These are phyloP conservation scores for Drosophila bocqueti DNA, from an alignment of 1,140 invertebrate species.

Conservation along the genomic window DNA sequence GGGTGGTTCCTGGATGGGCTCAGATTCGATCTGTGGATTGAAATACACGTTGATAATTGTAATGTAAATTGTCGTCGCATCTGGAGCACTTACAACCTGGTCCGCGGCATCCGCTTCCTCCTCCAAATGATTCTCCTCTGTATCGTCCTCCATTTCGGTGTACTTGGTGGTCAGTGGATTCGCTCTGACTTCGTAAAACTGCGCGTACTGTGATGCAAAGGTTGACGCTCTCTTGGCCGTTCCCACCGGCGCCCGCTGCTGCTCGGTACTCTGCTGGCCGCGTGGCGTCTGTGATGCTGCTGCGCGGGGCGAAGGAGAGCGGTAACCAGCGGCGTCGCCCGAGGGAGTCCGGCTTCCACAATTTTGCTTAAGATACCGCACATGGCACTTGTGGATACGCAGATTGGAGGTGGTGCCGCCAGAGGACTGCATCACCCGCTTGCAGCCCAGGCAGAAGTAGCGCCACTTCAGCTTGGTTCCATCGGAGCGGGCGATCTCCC, in stretches of 20 bases:
- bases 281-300: background rate
- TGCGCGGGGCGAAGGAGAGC: background rate
- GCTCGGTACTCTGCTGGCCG: background rate
- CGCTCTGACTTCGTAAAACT: constrained; percentile 16
- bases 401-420: constrained; percentile 70
- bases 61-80: background rate
- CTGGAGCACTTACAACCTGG: background rate
- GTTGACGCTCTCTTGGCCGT: background rate
- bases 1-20: background rate
- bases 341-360: background rate
- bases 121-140: constrained; percentile 14
- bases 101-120: constrained; percentile 9
- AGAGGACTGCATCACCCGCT: constrained; percentile 70
- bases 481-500: constrained; percentile 61
- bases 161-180: background rate
- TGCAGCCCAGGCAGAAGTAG: constrained; percentile 64
- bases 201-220: constrained; percentile 21
- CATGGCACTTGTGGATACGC: constrained; percentile 70
- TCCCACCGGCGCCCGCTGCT: too few relatives aligned
- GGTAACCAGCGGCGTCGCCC: background rate
- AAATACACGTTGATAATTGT: too few relatives aligned
- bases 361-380: constrained; percentile 55
- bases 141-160: constrained; percentile 27
- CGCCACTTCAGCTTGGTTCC: constrained; percentile 65
- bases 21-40: background rate